Conservation (phyloP, 2,797 vertebrate species). For the Cyclura pinguis region DNA sequence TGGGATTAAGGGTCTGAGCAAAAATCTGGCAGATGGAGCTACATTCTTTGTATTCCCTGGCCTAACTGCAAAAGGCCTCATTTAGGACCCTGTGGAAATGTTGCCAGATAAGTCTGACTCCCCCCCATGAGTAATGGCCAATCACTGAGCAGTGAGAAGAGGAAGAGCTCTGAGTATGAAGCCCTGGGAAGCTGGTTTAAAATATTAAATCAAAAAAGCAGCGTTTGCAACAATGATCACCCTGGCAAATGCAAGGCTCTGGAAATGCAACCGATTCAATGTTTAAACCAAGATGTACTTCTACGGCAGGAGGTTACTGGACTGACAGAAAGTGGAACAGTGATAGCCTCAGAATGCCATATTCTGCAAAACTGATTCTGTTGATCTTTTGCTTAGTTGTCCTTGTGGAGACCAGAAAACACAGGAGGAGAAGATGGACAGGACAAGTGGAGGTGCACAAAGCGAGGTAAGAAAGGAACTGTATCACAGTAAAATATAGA, state of each 20-base stretch:
- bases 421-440: constrained; percentile 85
- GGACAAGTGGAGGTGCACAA: constrained; percentile 81
- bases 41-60: constrained; percentile 76
- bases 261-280: constrained; percentile 71
- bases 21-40: constrained; percentile 69
- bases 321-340: constrained; percentile 71
- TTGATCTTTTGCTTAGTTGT: constrained; percentile 82
- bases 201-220: constrained; percentile 51
- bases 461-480: constrained; percentile 82
- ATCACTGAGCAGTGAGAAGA: constrained; percentile 62
- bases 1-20: constrained; percentile 80
- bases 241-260: not conserved
- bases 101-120: constrained; percentile 66
- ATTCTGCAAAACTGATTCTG: constrained; percentile 79
- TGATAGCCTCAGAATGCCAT: constrained; percentile 81
- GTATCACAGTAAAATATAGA: not conserved
- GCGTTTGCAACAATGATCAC: constrained; percentile 24
- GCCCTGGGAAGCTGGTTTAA: constrained; percentile 47
- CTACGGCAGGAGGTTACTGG: constrained; percentile 67
- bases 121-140: constrained; percentile 72
- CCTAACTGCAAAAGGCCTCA: constrained; percentile 72
- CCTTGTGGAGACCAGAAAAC: constrained; percentile 84
- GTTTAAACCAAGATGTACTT: constrained; percentile 69
- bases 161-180: constrained; percentile 39
- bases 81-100: constrained; percentile 73